Conservation (phyloP, 2,113 vertebrate genomes). For the Thomomys bottae region DNA sequence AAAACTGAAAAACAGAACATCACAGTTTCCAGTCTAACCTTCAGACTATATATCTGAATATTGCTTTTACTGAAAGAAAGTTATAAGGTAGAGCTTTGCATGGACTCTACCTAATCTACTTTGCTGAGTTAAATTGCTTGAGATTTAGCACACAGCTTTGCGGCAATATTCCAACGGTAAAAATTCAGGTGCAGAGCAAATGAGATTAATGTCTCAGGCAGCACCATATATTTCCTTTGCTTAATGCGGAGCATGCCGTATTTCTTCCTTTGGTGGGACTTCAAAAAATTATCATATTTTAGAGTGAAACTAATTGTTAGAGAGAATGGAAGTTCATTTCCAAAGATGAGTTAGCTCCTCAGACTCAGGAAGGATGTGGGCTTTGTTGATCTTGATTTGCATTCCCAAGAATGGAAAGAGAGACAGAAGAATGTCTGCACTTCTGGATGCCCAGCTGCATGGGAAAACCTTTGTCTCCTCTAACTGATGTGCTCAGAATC, state of each 20-base stretch:
- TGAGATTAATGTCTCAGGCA: slow-evolving; percentile 75
- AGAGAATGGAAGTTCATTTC: slow-evolving; percentile 76
- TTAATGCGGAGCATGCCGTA: slow-evolving; percentile 24
- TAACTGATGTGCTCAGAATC: not conserved
- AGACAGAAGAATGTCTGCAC: not conserved
- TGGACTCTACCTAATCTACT: slow-evolving; percentile 71
- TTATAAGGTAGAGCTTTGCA: slow-evolving; percentile 41
- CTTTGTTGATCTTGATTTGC: slow-evolving; percentile 58
- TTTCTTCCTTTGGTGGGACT: slow-evolving; percentile 63
- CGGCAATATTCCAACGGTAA: slow-evolving; percentile 33
- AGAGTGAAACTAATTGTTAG: slow-evolving; percentile 76
- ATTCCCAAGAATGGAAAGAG: not conserved
- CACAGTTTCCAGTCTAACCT: not conserved
- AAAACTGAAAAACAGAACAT: slow-evolving; percentile 47
- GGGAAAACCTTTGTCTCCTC: slow-evolving; percentile 3
- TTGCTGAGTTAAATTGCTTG: slow-evolving; percentile 65
- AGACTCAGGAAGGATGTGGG: slow-evolving; percentile 39
- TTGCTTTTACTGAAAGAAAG: slow-evolving; percentile 56
- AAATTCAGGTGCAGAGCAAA: slow-evolving; percentile 74
- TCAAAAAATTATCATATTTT: slow-evolving; percentile 77
- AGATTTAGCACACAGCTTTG: slow-evolving; percentile 57
- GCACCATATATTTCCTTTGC: slow-evolving; percentile 29
- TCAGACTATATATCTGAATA: slow-evolving; percentile 52
- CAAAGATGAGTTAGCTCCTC: slow-evolving; percentile 55
- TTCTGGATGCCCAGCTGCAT: not conserved